These are phyloP conservation scores for Callopanchax toddi DNA, from an alignment of 2,113 vertebrate species.

Conservation along the genomic window DNA sequence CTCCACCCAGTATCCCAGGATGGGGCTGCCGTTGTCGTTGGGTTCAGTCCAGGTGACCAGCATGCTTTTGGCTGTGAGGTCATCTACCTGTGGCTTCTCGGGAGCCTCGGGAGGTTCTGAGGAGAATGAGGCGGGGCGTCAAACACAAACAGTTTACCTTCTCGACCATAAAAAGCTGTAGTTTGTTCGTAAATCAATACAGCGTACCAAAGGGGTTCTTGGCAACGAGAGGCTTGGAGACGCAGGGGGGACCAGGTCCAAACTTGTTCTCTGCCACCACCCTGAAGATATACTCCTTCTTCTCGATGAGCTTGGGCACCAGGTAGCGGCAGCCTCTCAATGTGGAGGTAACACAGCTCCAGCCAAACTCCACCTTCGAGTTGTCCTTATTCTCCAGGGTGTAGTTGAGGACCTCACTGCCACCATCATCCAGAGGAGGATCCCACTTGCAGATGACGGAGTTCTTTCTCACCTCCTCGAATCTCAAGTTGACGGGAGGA, in stretches of 20 bases:
- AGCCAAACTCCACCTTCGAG: constrained; percentile 91
- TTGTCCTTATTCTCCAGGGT: constrained; percentile 96
- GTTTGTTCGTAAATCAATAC: neutral
- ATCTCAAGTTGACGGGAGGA: constrained; percentile 90
- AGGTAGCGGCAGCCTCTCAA: constrained; percentile 90
- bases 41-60: constrained; percentile 93
- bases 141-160: neutral
- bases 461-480: constrained; percentile 93
- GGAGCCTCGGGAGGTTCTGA: constrained; percentile 93
- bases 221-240: constrained; percentile 90
- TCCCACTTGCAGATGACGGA: constrained; percentile 95
- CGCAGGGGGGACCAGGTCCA: constrained; percentile 88
- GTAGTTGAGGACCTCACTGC: constrained; percentile 97
- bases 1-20: constrained; percentile 97
- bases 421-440: constrained; percentile 94
- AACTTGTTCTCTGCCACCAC: constrained; percentile 94
- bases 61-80: constrained; percentile 89
- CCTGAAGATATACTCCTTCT: constrained; percentile 95
- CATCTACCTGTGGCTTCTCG: constrained; percentile 90
- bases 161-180: neutral
- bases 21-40: constrained; percentile 94
- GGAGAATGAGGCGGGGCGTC: neutral
- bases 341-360: constrained; percentile 88
- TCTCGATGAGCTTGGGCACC: constrained; percentile 94
- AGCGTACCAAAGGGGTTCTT: constrained; percentile 94